phyloP scores from a whole-genome alignment of 2,888 invertebrate genomes.

The Ellobium chinense region DNA sequence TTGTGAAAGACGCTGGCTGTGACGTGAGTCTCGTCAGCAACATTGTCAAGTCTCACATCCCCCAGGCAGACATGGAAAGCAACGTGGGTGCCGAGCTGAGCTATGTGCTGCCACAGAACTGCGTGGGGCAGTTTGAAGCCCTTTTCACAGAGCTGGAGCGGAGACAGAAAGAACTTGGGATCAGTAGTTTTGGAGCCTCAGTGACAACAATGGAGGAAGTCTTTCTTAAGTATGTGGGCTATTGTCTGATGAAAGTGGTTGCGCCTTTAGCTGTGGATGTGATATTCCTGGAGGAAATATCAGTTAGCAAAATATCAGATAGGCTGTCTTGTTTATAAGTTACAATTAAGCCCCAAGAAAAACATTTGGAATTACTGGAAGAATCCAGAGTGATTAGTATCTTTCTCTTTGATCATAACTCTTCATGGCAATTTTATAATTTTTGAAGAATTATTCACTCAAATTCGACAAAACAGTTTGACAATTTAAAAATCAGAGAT shows the following conservation, averaged over 20 bases:
- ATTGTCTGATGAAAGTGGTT: background rate
- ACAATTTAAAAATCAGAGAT: too few species aligned
- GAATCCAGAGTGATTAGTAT: too few species aligned
- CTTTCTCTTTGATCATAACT: too few species aligned
- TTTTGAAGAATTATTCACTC: too few species aligned
- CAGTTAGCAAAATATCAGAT: too few species aligned
- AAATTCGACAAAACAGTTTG: too few species aligned
- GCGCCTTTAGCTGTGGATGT: too few species aligned
- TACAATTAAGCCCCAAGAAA: too few species aligned
- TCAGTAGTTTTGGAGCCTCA: slow-evolving; percentile 89
- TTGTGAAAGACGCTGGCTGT: slow-evolving; percentile 83
- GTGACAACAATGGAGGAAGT: slow-evolving; percentile 94
- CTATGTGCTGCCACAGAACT: slow-evolving; percentile 74
- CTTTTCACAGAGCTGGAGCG: slow-evolving; percentile 71
- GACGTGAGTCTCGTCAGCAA: slow-evolving; percentile 81
- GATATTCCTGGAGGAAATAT: too few species aligned
- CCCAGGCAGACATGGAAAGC: slow-evolving; percentile 82
- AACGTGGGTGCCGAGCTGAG: slow-evolving; percentile 75
- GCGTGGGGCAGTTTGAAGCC: slow-evolving; percentile 64
- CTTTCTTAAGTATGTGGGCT: slow-evolving; percentile 72
- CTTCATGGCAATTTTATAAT: too few species aligned
- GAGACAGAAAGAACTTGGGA: slow-evolving; percentile 81
- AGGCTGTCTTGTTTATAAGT: too few species aligned
- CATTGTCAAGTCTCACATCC: slow-evolving; percentile 84
- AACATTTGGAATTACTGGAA: too few species aligned